Evolutionary conservation across 2,888 invertebrate genomes (phyloP).

Genomic region (Tiliacea aurago): DNA sequence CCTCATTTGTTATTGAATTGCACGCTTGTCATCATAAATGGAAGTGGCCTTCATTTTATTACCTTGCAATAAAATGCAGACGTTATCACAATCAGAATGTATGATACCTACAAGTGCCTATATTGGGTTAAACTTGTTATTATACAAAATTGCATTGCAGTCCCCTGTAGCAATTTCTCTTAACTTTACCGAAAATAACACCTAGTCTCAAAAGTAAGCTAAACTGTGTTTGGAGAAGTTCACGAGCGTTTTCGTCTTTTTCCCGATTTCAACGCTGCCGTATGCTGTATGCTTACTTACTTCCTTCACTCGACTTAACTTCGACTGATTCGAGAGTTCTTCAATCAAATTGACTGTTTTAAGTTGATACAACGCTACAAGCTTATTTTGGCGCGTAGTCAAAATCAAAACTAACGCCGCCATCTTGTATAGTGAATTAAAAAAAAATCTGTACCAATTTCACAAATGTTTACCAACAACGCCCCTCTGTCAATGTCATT

Average conservation of each 20-base stretch:
- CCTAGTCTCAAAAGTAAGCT: background rate
- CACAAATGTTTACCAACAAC: background rate
- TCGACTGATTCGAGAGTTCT: background rate
- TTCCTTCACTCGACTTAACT: background rate
- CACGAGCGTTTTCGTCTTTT: background rate
- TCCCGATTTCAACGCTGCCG: background rate
- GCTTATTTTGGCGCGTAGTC: background rate
- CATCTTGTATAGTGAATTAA: background rate
- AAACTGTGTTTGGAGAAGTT: background rate
- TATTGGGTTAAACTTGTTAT: background rate
- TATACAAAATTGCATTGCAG: background rate
- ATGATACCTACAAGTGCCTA: background rate
- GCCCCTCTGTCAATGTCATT: background rate
- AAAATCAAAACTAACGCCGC: background rate
- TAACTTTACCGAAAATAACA: background rate
- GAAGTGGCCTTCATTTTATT: conserved; percentile 67
- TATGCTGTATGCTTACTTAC: background rate
- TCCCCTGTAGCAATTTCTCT: background rate
- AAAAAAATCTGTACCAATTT: background rate
- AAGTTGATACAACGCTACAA: background rate
- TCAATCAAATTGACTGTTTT: background rate
- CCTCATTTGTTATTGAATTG: conserved; percentile 61
- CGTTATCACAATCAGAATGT: conserved; percentile 21
- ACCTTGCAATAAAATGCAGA: conserved; percentile 50
- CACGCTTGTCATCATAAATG: conserved; percentile 64